Evolutionary conservation across 2,888 invertebrate species (phyloP).

Genomic region (Lissocephala sabroskyi): DNA sequence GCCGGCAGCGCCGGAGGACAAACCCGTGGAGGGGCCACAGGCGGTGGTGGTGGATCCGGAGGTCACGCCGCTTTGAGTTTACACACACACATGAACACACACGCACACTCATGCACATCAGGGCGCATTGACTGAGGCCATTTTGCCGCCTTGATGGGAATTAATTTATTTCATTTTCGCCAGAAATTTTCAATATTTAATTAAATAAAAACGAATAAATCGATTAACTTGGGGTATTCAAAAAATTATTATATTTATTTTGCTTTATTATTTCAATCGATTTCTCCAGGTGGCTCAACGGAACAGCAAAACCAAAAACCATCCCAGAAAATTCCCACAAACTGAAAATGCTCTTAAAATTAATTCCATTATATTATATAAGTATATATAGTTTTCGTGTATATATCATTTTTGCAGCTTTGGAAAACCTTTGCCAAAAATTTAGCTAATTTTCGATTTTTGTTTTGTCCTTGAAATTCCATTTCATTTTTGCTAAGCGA

Average conservation of each 20-base stretch:
- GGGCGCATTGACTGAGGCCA: constrained; percentile 60
- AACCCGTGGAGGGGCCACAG: constrained; percentile 10
- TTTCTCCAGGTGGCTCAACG: constrained; percentile 67
- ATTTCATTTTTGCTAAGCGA: constrained; percentile 37
- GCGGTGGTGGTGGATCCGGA: constrained; percentile 13
- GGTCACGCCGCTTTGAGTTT: constrained; percentile 20
- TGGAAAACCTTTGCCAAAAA: constrained; percentile 36
- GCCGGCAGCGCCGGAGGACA: constrained; percentile 13
- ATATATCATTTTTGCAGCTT: neutral
- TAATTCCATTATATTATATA: neutral
- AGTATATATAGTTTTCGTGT: no score
- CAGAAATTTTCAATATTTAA: constrained; percentile 39
- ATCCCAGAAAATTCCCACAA: neutral
- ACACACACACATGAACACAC: no score
- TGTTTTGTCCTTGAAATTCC: constrained; percentile 45
- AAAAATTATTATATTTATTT: constrained; percentile 11
- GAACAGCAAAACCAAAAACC: constrained; percentile 35
- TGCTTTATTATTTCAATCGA: constrained; percentile 22
- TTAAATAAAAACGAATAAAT: constrained; percentile 24
- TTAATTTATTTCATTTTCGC: constrained; percentile 62
- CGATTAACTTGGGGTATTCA: neutral
- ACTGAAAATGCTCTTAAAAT: constrained; percentile 3
- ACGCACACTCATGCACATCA: no score
- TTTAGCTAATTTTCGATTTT: constrained; percentile 35
- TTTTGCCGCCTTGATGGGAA: constrained; percentile 51